These are phyloP conservation scores for Lordiphosa clarofinis DNA, from an alignment of 1,140 invertebrate species.

Conservation along the genomic window DNA sequence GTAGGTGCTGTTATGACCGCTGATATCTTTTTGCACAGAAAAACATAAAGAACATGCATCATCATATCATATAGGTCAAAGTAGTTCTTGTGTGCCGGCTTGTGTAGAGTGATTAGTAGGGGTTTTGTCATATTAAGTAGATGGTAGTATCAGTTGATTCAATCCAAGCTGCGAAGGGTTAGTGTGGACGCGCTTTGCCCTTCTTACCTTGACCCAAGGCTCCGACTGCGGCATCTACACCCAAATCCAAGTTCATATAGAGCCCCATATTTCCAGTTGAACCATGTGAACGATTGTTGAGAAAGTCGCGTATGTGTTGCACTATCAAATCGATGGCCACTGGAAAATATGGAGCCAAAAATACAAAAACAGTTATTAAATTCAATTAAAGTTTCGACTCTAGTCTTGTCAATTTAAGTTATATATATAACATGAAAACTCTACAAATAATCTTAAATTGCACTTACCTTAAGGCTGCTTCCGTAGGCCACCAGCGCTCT, in stretches of 20 bases:
- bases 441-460: conserved; percentile 8
- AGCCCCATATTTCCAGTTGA: conserved; percentile 65
- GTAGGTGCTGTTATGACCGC: conserved; percentile 40
- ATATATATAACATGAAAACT: conserved; percentile 19
- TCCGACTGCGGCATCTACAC: conserved; percentile 20
- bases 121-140: conserved; percentile 7
- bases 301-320: conserved; percentile 93
- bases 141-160: conserved; percentile 25
- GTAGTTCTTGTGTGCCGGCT: conserved; percentile 29
- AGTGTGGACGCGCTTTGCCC: conserved; percentile 61
- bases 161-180: conserved; percentile 34
- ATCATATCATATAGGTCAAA: conserved; percentile 24
- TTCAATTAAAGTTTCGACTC: background rate
- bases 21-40: conserved; percentile 44
- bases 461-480: conserved; percentile 29
- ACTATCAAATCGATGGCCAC: conserved; percentile 97
- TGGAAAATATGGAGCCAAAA: conserved; percentile 80
- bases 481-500: background rate
- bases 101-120: conserved; percentile 25
- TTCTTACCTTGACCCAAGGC: conserved; percentile 51
- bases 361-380: background rate
- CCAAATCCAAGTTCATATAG: conserved; percentile 62
- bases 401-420: conserved; percentile 24
- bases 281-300: conserved; percentile 81
- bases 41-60: conserved; percentile 50